Percentiles rank a stretch among this genome's conserved stretches.
Evolutionary conservation across 2,113 vertebrate genomes (phyloP).

Genomic region (Regulus satrapa): DNA sequence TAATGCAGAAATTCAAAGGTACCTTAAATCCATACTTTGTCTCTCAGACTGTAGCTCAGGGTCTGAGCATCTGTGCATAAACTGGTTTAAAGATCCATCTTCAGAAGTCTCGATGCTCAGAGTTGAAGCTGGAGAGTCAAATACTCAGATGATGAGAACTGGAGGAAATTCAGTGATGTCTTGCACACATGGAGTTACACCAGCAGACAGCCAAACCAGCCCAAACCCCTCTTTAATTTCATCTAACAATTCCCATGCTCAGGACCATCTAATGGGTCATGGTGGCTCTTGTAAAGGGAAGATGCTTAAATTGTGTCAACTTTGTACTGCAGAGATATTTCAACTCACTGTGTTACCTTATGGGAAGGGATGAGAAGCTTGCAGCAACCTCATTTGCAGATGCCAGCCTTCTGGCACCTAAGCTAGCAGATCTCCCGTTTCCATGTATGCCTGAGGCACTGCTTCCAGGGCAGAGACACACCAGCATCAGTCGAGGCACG

Average conservation of each 20-base stretch:
- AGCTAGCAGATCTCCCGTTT: not conserved
- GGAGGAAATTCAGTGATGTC: not conserved
- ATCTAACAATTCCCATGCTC: not conserved
- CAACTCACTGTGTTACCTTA: not conserved
- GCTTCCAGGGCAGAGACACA: not conserved
- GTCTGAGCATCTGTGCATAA: not conserved
- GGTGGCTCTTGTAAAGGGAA: not conserved
- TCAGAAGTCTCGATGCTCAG: not conserved
- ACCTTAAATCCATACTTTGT: not conserved
- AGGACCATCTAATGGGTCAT: not conserved
- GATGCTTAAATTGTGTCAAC: not conserved
- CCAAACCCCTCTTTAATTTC: not conserved
- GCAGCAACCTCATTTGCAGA: not conserved
- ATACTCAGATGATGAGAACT: not conserved
- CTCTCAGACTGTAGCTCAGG: not conserved
- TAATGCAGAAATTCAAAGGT: not conserved
- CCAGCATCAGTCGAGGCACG: accelerated
- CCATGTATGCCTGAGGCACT: accelerated
- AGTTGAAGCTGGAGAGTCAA: not conserved
- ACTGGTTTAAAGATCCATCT: not conserved
- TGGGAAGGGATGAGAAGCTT: not conserved
- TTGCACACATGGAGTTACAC: not conserved
- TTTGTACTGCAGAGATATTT: not conserved
- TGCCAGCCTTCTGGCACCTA: not conserved
- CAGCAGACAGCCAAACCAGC: not conserved